Percentiles rank a stretch among this genome's conserved stretches.
Evolutionary conservation across 2,113 vertebrate genomes (phyloP).

Genomic region (Phylloscopus trochiloides): DNA sequence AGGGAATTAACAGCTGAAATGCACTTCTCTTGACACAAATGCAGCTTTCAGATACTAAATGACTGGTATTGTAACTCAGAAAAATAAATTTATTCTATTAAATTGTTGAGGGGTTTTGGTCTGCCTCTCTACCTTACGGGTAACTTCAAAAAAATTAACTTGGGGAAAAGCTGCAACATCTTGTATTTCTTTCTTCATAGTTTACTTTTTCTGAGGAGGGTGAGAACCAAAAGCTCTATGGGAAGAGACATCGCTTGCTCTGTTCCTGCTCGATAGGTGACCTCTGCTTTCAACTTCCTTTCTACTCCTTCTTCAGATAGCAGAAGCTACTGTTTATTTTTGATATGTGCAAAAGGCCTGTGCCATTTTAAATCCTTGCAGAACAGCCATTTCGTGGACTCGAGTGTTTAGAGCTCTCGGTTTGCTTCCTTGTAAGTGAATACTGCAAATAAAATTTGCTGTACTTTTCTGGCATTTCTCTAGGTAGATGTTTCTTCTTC

Average conservation of each 20-base stretch:
- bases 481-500: background rate
- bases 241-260: background rate
- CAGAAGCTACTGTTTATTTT: conserved; percentile 19
- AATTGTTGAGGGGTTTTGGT: background rate
- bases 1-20: conserved; percentile 22
- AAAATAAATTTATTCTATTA: background rate
- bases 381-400: conserved; percentile 39
- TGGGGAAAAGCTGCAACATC: background rate
- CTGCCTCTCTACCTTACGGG: background rate
- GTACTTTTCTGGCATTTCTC: background rate
- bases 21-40: background rate
- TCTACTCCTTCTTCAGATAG: background rate
- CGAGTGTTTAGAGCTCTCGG: rapidly evolving
- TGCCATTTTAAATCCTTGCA: conserved; percentile 52
- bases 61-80: background rate
- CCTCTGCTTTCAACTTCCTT: conserved; percentile 36
- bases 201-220: background rate
- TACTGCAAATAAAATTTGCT: background rate
- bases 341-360: background rate
- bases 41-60: background rate
- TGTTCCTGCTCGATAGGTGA: background rate
- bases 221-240: background rate
- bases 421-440: background rate
- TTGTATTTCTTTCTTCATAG: background rate
- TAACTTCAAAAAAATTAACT: background rate